These are phyloP conservation scores for Ceyx cyanopectus DNA, from an alignment of 2,113 vertebrate genomes.

Conservation along the genomic window DNA sequence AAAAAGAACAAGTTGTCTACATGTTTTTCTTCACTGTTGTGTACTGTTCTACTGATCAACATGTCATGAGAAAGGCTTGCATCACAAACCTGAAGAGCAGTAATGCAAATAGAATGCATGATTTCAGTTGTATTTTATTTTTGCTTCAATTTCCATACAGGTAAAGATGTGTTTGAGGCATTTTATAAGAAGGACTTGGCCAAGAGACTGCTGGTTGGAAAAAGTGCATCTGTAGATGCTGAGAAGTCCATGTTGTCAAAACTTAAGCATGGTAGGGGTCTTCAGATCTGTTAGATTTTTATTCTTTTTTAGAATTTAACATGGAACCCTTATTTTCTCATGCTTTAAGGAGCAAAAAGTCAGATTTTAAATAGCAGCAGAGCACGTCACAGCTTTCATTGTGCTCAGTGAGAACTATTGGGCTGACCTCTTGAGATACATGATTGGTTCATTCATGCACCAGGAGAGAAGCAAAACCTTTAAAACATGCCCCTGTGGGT, in stretches of 20 bases:
- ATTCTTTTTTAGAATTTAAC: background rate
- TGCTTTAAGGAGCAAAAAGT: background rate
- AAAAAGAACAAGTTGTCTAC: background rate
- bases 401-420: background rate
- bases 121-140: background rate
- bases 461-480: background rate
- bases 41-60: background rate
- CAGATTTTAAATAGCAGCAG: background rate
- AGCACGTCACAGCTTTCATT: background rate
- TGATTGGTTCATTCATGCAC: background rate
- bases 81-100: background rate
- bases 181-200: conserved; percentile 88
- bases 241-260: conserved; percentile 88
- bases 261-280: conserved; percentile 81
- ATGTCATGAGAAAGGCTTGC: background rate
- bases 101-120: background rate
- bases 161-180: conserved; percentile 87
- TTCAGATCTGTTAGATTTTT: background rate
- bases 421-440: background rate
- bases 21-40: background rate
- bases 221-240: conserved; percentile 86
- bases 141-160: conserved; percentile 52
- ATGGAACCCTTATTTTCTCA: background rate
- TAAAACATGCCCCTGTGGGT: background rate
- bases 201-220: conserved; percentile 84